Percentiles rank a stretch among this genome's conserved stretches.
Conservation (phyloP, 2,113 vertebrate species). For the Sminthopsis crassicaudata region DNA sequence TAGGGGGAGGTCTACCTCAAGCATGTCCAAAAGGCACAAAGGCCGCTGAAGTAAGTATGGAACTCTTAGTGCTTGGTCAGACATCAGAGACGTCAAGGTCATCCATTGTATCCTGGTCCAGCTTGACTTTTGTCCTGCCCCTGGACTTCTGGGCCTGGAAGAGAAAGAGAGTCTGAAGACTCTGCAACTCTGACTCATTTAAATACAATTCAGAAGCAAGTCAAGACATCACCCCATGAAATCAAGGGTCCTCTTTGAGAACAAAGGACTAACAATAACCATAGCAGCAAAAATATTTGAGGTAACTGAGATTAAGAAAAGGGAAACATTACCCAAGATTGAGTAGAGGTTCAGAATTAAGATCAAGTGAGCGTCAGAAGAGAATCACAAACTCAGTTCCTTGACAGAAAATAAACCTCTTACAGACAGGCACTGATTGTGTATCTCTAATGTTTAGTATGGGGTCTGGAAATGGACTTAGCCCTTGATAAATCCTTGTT, state of each 20-base stretch:
- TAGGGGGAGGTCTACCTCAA: neutral
- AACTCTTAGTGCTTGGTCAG: neutral
- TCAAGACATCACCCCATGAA: neutral
- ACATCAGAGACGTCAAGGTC: neutral
- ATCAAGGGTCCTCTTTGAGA: neutral
- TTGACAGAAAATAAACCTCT: neutral
- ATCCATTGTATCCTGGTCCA: neutral
- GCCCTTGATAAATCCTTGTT: neutral
- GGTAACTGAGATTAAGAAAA: neutral
- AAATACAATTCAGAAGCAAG: neutral
- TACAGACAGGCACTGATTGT: slow-evolving; percentile 26
- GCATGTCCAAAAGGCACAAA: neutral
- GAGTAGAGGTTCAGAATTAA: neutral
- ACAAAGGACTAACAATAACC: neutral
- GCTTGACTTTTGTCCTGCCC: neutral
- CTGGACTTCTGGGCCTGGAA: neutral
- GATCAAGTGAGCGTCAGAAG: neutral
- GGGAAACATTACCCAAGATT: neutral
- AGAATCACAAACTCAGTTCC: neutral
- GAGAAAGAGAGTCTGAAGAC: neutral
- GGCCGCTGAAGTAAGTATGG: too few relatives aligned
- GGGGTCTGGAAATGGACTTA: neutral
- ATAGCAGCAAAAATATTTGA: neutral
- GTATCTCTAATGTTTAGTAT: slow-evolving; percentile 67
- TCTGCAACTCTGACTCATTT: neutral